phyloP scores from a whole-genome alignment of 2,113 vertebrate genomes.

The Electrona antarctica region DNA sequence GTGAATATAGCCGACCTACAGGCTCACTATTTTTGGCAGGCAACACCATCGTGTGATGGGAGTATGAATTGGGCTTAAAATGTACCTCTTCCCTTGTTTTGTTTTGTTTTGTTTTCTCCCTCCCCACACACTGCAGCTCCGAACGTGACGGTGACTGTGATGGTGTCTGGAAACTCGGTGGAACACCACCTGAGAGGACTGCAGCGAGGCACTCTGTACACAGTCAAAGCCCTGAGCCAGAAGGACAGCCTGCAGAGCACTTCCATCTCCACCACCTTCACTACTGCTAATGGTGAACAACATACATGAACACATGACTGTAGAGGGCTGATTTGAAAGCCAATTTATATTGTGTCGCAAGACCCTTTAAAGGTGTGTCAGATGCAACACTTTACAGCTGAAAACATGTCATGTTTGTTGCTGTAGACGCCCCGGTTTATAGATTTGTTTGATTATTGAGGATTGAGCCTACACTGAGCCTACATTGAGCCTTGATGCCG shows the following conservation, averaged over 20 bases:
- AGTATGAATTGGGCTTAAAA: not conserved
- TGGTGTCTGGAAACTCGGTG: constrained; percentile 76
- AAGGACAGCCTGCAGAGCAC: constrained; percentile 80
- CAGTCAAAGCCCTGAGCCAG: constrained; percentile 81
- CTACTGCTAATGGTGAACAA: constrained; percentile 79
- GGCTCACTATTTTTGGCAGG: not conserved
- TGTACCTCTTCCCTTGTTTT: not conserved
- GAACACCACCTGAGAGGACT: constrained; percentile 79
- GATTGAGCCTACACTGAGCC: too few species aligned
- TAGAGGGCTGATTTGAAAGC: too few species aligned
- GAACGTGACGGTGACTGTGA: constrained; percentile 78
- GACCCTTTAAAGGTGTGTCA: too few species aligned
- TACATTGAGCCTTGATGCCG: too few species aligned
- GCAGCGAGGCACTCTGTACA: constrained; percentile 80
- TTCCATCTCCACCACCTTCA: constrained; percentile 81
- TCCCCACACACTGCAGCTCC: constrained; percentile 67
- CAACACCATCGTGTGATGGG: too few species aligned
- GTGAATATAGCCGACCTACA: not conserved
- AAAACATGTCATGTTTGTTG: too few species aligned
- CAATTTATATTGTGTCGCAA: too few species aligned
- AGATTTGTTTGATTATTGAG: too few species aligned
- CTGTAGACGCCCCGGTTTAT: too few species aligned
- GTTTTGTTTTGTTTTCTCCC: not conserved
- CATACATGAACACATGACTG: too few species aligned
- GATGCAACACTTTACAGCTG: too few species aligned